Evolutionary conservation across 2,888 invertebrate species (phyloP), one percentile per base, ranked within the genome.

Genomic region (Alcis repandata): DNA sequence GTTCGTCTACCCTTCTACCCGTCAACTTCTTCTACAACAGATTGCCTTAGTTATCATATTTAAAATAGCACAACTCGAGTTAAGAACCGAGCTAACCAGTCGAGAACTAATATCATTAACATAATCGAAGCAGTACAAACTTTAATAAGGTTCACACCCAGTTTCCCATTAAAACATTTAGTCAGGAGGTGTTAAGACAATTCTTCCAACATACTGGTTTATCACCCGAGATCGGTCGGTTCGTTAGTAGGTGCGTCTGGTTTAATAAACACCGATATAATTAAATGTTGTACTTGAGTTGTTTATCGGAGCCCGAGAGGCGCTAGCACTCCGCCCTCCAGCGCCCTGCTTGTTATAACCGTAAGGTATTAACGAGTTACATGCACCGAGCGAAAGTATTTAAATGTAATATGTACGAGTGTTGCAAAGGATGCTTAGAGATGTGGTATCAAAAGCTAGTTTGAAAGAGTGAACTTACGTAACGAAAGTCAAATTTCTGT

Each of bases 241-340:
- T 80, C 79, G 76, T 74, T 75, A 79, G 77, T 80, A 86, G 86
- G 86, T 86, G 88, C 85, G 87, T 81, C 84, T 82, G 85, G 83
- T 88, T 91, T 90, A 91, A 92, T 92, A 90, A 91, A 90, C 87
- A 86, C 87, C 84, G 89, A 89, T 93, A 89, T 93, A 92, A 92
- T 92, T 92, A 92, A 93, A 93, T 90, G 90, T 90, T 91, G 90
- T 90, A 85, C 80, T 80, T 82, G 92, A 90, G 88, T 91, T 89
- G 92, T 92, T 91, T 92, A 91, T 92, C 65, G 65, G 56, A 88
- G 70, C 77, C 73, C 69, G 74, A 73, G 62, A 83, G 83, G 84
- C 80, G 82, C 82, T 78, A 77, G 81, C 73, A 79, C 79, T 75
- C 87, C 87, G 87, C 89, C 89, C 85, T 79, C 71, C 77, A 76